Evolutionary conservation across 2,113 vertebrate species (phyloP).

Genomic region (Anoplopoma fimbria): DNA sequence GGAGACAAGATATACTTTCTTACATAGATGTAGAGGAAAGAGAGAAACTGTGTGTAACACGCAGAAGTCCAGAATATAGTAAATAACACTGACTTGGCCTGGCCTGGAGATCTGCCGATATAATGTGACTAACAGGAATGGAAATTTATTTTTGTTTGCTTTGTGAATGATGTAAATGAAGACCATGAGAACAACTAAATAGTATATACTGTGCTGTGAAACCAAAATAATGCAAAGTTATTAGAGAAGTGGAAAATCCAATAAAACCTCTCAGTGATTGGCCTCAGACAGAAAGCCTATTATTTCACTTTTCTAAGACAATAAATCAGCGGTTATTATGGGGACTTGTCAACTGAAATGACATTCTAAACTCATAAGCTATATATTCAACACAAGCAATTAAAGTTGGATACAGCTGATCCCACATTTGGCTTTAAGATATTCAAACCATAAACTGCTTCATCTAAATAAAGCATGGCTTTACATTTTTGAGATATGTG

Average conservation of each 20-base stretch:
- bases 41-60: neutral
- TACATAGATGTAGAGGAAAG: conserved; percentile 2
- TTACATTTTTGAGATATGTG: conserved; percentile 51
- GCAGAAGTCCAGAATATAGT: conserved; percentile 12
- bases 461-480: conserved; percentile 53
- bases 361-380: conserved; percentile 64
- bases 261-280: conserved; percentile 78
- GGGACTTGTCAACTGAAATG: conserved; percentile 73
- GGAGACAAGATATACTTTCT: neutral
- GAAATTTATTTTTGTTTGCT: conserved; percentile 69
- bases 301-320: conserved; percentile 72
- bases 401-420: conserved; percentile 66
- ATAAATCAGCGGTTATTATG: conserved; percentile 78
- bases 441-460: conserved; percentile 67
- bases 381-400: conserved; percentile 65
- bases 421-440: conserved; percentile 61
- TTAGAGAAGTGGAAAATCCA: conserved; percentile 75
- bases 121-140: conserved; percentile 69
- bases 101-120: conserved; percentile 28
- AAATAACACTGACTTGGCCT: conserved; percentile 27
- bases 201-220: conserved; percentile 62
- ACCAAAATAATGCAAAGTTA: conserved; percentile 76
- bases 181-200: conserved; percentile 56
- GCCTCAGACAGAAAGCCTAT: conserved; percentile 73
- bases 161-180: conserved; percentile 67